Conservation (phyloP, 2,113 vertebrate genomes). For the Mustela nigripes region DNA sequence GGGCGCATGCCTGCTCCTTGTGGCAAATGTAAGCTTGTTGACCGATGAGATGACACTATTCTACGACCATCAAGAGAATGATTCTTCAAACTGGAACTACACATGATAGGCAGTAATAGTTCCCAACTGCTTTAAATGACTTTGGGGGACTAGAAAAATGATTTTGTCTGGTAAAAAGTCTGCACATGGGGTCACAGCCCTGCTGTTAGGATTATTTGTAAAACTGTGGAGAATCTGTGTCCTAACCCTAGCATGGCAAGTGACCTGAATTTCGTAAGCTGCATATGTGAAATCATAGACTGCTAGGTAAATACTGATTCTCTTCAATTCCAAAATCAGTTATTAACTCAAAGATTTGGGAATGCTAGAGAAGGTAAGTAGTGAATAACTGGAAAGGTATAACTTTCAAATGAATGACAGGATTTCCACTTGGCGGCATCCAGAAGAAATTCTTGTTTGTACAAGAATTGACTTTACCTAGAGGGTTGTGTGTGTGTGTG, state of each 20-base stretch:
- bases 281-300: neutral
- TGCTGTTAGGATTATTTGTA: neutral
- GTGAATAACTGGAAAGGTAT: neutral
- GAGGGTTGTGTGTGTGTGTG: neutral
- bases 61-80: neutral
- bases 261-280: neutral
- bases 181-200: rapidly evolving
- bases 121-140: neutral
- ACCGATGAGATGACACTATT: neutral
- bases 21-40: neutral
- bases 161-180: neutral
- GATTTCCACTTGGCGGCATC: neutral
- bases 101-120: neutral
- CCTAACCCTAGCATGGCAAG: neutral
- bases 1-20: neutral
- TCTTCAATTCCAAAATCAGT: conserved; percentile 7
- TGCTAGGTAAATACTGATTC: neutral
- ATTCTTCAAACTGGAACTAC: neutral
- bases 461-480: neutral
- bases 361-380: neutral
- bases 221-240: neutral
- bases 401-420: neutral
- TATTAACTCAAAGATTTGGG: neutral
- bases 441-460: neutral
- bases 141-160: neutral